phyloP scores from a whole-genome alignment of 2,797 vertebrate genomes.

The Microctenopoma stevenorrisi region DNA sequence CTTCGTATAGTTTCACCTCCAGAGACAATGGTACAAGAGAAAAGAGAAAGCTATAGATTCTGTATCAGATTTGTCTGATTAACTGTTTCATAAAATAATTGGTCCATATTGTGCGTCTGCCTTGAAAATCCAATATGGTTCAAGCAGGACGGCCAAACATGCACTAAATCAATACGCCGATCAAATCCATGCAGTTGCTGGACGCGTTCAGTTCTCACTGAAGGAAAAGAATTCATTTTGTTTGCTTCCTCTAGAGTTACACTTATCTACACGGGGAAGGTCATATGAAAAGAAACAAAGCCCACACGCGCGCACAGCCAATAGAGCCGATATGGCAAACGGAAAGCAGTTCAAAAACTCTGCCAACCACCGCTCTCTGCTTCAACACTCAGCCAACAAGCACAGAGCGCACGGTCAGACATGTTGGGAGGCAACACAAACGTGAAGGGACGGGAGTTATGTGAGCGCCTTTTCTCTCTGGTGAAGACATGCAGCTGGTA shows the following conservation, averaged over 20 bases:
- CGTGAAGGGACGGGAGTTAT: constrained; percentile 9
- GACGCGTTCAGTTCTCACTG: neutral
- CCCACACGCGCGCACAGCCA: neutral
- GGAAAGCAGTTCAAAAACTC: constrained; percentile 27
- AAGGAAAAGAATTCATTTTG: neutral
- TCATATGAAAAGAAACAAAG: neutral
- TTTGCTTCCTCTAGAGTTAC: neutral
- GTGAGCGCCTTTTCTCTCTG: constrained; percentile 12
- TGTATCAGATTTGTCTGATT: no score
- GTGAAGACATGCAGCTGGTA: constrained; percentile 41
- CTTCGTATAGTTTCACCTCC: no score
- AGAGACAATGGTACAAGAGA: no score
- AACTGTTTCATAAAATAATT: no score
- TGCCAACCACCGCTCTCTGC: neutral
- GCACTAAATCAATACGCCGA: no score
- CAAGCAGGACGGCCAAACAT: no score
- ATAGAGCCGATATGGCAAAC: neutral
- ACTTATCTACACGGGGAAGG: constrained; percentile 18
- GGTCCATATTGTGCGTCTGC: no score
- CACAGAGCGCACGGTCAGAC: constrained; percentile 8
- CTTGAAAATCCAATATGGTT: no score
- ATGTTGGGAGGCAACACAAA: neutral
- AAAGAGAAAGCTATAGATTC: no score
- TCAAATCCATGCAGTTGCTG: neutral
- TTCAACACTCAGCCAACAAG: constrained; percentile 9